phyloP scores from a whole-genome alignment of 2,113 vertebrate species.

The Helogale parvula region DNA sequence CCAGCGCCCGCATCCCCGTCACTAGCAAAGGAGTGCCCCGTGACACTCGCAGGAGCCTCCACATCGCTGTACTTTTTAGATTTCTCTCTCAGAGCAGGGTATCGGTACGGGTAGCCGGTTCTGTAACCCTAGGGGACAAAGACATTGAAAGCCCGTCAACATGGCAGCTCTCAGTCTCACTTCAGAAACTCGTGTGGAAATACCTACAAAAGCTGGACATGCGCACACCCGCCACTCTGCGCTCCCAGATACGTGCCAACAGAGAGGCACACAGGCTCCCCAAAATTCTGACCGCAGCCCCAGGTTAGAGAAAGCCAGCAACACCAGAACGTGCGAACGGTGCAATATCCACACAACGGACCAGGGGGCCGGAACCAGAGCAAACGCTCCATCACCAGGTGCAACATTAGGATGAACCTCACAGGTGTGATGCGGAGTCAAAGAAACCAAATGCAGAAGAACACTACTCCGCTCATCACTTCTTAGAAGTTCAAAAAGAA shows the following conservation, averaged over 20 bases:
- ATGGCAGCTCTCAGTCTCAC: background rate
- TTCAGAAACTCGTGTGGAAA: background rate
- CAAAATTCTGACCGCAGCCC: background rate
- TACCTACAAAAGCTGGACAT: rapidly evolving
- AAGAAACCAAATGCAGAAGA: background rate
- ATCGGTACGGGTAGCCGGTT: slow-evolving; percentile 98
- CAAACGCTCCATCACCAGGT: background rate
- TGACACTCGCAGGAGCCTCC: slow-evolving; percentile 93
- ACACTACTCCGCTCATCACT: rapidly evolving
- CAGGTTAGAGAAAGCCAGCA: rapidly evolving
- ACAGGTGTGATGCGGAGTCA: rapidly evolving
- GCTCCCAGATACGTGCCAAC: rapidly evolving
- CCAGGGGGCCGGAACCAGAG: rapidly evolving
- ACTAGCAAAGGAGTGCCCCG: slow-evolving; percentile 93
- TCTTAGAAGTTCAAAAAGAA: background rate
- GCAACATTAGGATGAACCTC: background rate
- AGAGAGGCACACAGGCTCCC: rapidly evolving
- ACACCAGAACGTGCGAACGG: rapidly evolving
- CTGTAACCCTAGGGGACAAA: slow-evolving; percentile 92
- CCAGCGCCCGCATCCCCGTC: slow-evolving; percentile 96
- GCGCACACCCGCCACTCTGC: rapidly evolving
- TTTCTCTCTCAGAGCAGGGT: slow-evolving; percentile 97
- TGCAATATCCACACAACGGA: rapidly evolving
- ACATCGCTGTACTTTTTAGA: slow-evolving; percentile 97
- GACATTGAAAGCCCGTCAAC: slow-evolving; percentile 53